Evolutionary conservation across 2,797 vertebrate genomes (phyloP), one percentile per base, ranked within the genome.

Genomic region (Nasua narica): DNA sequence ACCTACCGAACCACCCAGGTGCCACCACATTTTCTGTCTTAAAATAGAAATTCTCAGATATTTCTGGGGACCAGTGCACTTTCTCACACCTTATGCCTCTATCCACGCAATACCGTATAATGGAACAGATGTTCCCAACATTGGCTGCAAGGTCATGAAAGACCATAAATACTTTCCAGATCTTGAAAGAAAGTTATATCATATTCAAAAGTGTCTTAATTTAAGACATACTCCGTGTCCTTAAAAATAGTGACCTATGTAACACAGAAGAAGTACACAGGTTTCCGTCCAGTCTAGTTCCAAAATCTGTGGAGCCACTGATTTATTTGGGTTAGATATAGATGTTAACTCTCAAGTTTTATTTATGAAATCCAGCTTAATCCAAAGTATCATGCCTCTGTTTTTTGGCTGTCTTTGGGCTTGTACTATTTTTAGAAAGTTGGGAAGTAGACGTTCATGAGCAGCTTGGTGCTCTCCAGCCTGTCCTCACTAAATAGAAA

Each of bases 261-360:
- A 52, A 78, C 27, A 32, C 78, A 48, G 54, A 32, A 43, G 46
- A 90, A 76, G 16, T 32, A 43, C 43, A 77, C 13, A 60, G 21
- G n/a, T 82, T 82, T 93, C 69, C 60, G 2, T 62, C 50, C 37
- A 67, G n/a, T 46, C 56, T 48, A 90, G 9, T 50, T 82, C 60
- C 56, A 76, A 74, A 96, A 19, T 82, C 23, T 32, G 18, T 77
- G 29, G 50, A 60, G 10, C 29, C 13, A 5, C 29, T 60, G 29
- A 77, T 46, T 77, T 87, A 60, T 43, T 54, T 35, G 23, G 7
- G n/a, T 40, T 88, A 40, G 25, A 65, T 29, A 7, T 74, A 83
- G 40, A 70, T 32, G 23, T 69, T 82, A 77, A 40, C 48, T 83
- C 67, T 50, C 43, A 35, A 67, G 35, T 60, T 60, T 81, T 69